These are phyloP conservation scores for Troides aeacus DNA, from an alignment of 2,888 invertebrate genomes.

Conservation along the genomic window DNA sequence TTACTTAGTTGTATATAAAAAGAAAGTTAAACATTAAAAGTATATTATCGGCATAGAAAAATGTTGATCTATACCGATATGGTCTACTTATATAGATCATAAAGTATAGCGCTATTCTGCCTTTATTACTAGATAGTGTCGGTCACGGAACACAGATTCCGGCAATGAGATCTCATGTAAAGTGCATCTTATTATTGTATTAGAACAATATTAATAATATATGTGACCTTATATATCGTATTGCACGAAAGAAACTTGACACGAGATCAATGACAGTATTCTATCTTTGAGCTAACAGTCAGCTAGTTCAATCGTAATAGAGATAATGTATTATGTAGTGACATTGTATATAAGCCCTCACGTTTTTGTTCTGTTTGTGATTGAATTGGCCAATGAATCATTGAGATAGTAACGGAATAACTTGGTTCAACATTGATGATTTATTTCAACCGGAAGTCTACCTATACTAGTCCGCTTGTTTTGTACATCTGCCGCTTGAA, in stretches of 20 bases:
- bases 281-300: constrained; percentile 21
- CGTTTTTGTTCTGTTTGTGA: not conserved
- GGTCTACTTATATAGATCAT: too few relatives aligned
- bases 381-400: not conserved
- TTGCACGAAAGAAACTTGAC: constrained; percentile 28
- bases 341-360: constrained; percentile 3
- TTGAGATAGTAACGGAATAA: not conserved
- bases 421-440: not conserved
- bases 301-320: constrained; percentile 7
- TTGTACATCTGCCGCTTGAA: not conserved
- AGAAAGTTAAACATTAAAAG: too few relatives aligned
- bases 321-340: constrained; percentile 9
- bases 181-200: constrained; percentile 28
- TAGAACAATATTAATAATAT: constrained; percentile 22
- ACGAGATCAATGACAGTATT: constrained; percentile 27
- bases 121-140: constrained; percentile 21
- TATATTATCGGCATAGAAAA: too few relatives aligned
- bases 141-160: constrained; percentile 27
- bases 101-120: not conserved
- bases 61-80: too few relatives aligned
- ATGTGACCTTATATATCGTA: constrained; percentile 26
- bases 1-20: too few relatives aligned
- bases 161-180: constrained; percentile 23
- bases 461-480: not conserved
- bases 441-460: not conserved